These are phyloP conservation scores for Anodontia alba DNA, from an alignment of 2,888 invertebrate genomes.

Conservation along the genomic window DNA sequence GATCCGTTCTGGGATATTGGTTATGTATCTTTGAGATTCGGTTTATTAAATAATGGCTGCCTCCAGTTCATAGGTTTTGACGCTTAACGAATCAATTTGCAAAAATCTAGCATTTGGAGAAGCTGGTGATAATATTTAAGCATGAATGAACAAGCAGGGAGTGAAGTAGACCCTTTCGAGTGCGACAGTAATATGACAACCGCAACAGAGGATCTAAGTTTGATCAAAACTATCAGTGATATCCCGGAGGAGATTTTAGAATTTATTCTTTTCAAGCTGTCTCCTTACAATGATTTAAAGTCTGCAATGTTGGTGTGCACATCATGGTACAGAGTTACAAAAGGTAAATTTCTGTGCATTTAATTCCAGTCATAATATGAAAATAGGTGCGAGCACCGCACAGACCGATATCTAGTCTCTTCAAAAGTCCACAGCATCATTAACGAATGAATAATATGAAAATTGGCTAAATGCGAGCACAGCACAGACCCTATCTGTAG, in stretches of 20 bases:
- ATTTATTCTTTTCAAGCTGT: conserved; percentile 94
- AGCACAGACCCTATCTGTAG: too few relatives aligned
- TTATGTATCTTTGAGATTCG: too few relatives aligned
- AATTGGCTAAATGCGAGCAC: too few relatives aligned
- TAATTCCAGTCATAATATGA: too few relatives aligned
- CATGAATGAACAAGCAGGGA: not conserved
- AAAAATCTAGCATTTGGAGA: not conserved
- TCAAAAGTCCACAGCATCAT: too few relatives aligned
- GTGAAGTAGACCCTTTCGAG: not conserved
- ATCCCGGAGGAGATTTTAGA: conserved; percentile 97
- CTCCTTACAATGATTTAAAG: conserved; percentile 95
- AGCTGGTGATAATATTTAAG: not conserved
- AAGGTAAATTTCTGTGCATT: conserved; percentile 88
- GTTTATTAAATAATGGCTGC: too few relatives aligned
- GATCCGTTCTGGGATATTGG: too few relatives aligned
- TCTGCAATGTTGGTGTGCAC: conserved; percentile 94
- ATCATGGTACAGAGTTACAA: conserved; percentile 93
- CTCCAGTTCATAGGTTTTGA: too few relatives aligned
- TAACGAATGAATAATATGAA: too few relatives aligned
- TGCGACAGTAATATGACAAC: not conserved
- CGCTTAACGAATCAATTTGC: not conserved
- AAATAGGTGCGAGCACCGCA: too few relatives aligned
- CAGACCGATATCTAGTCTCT: too few relatives aligned
- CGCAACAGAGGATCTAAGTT: not conserved
- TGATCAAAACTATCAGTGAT: conserved; percentile 86